Evolutionary conservation across 2,797 vertebrate species (phyloP), one percentile per base, ranked within the genome.

Genomic region (Helarctos malayanus): DNA sequence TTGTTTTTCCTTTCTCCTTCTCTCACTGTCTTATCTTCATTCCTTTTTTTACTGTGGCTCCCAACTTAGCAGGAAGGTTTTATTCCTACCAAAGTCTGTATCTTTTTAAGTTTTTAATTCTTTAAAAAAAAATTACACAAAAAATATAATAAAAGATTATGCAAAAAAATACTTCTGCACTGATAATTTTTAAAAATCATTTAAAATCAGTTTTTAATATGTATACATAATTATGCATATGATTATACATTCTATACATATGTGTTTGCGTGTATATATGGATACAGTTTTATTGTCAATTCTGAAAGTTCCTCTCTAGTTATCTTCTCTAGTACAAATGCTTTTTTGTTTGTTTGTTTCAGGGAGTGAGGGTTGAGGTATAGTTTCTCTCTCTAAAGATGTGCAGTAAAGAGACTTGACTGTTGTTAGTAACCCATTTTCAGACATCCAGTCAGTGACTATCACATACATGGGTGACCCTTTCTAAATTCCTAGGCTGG

Each of bases 401-500:
- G 49, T 7, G 29, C 38, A 86, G 52, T 56, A 94, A 89, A 95
- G 92, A 61, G 82, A 89, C 45, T 94, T 95, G 76, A 16, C 68
- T 86, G 2, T 68, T 85, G 35, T 88, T 96, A 63, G 54, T 81
- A 92, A 92, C 56, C 65, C 94, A 81, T 96, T 91, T 92, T 95
- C 93, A 95, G 83, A 79, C 56, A 57, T 86, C 71, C n/a, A 85
- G 0, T 92, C 18, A 54, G 45, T 94, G 81, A 25, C 78, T 73
- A 47, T 85, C 87, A 83, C 35, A 47, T 82, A 45, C 29, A 52
- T 89, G 78, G 15, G 57, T 95, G 89, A 94, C 80, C 83, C 68
- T 95, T 95, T 94, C 73, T 96, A 71, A 96, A 95, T 97, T 95
- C 89, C 83, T 89, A 54, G 68, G 73, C 81, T 84, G 52, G 56